Evolutionary conservation across 2,113 vertebrate genomes (phyloP), one percentile per base, ranked within the genome.

Genomic region (Tragulus kanchil): DNA sequence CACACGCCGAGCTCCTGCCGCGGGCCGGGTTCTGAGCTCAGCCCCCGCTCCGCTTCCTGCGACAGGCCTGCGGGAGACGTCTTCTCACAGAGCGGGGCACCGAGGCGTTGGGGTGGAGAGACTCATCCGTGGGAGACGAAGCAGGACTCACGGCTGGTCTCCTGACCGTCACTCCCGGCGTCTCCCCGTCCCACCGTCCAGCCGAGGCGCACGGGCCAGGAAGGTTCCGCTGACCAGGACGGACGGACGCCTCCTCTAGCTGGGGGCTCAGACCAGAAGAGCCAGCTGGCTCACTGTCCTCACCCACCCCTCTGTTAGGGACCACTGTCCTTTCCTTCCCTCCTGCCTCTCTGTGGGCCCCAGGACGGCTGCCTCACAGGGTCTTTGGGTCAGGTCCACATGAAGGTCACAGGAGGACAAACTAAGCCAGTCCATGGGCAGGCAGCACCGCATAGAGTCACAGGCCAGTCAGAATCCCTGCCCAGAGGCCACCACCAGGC

Each of bases 271-370:
- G 97, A 89, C 88, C 93, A 95, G 95, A 85, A 96, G 67, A 85
- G 3, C 42, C 89, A 96, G 92, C 56, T 7, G 65, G 82, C 89
- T 87, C 89, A 8, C 31, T 94, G 8, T 94, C 96, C 98, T 96
- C 92, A 93, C 95, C 97, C 98, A 93, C 92, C 16, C 73, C 95
- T 97, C 97, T 98, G 98, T 98, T 97, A 97, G 93, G 96, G 97
- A 94, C 92, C 97, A 83, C 98, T 15, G 0, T 73, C 95, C 52
- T 92, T 94, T 97, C 85, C 98, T 84, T 3, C 8, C 75, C 98
- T 79, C 1, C 1, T 48, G 85, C 67, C 95, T 98, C 98, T 97
- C 98, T 96, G 17, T 31, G 85, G 94, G 95, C 89, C 98, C 97
- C 98, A 98, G 93, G 97, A 97, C 96, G 62, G 62, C 89, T 98